A percentile compares a stretch with the other conserved stretches of the same genome.
These are phyloP conservation scores for Diarsia dahlii DNA, from an alignment of 2,888 invertebrate species.

Conservation along the genomic window DNA sequence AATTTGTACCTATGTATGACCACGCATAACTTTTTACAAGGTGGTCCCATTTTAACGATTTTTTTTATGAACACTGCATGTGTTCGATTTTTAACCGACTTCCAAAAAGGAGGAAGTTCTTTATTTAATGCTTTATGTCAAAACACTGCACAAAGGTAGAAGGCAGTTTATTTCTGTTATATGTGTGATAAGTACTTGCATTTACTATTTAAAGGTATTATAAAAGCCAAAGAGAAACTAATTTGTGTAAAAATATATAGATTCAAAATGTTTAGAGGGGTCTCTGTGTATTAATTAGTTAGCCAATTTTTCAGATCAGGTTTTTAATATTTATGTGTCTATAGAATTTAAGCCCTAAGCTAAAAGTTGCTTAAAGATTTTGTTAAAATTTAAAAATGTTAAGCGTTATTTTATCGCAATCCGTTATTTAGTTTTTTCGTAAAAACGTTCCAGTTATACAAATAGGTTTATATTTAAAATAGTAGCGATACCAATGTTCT, in stretches of 20 bases:
- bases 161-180: not conserved
- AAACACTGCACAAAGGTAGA: not conserved
- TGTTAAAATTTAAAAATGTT: not conserved
- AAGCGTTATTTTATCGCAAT: not conserved
- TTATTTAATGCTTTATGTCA: not conserved
- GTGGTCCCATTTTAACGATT: not conserved
- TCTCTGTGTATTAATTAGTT: not conserved
- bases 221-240: conserved; percentile 31
- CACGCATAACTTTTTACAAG: not conserved
- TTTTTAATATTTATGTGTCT: not conserved
- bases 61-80: not conserved
- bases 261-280: not conserved
- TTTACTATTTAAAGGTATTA: conserved; percentile 3
- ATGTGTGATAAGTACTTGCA: not conserved
- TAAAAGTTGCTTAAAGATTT: not conserved
- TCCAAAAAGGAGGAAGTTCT: too few species aligned
- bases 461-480: not conserved
- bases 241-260: conserved; percentile 10
- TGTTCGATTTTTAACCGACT: not conserved
- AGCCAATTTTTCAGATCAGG: not conserved
- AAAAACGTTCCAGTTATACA: not conserved
- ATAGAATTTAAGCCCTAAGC: not conserved
- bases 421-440: not conserved
- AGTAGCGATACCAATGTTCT: not conserved
- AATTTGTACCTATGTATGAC: not conserved